Conservation (phyloP, 30 jellyfish, hydroid and myxozoan species). For the Phacellophora camtschatica region DNA sequence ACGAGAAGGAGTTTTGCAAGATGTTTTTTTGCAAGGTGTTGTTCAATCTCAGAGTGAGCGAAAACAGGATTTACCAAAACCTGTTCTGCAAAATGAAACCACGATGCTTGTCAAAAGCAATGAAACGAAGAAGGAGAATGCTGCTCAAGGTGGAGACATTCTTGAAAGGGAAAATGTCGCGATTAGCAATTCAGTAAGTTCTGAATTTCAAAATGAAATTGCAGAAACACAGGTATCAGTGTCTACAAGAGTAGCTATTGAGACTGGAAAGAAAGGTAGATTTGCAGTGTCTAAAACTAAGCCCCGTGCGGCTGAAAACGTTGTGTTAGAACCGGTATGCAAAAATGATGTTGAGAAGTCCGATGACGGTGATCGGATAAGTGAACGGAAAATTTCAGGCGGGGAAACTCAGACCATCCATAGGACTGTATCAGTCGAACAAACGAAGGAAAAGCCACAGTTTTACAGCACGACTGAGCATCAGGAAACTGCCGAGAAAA, state of each 20-base stretch:
- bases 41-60: background rate
- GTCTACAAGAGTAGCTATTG: background rate
- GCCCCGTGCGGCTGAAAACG: background rate
- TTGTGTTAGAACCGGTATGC: background rate
- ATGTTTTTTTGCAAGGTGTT: background rate
- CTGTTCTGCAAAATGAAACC: background rate
- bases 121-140: background rate
- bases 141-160: background rate
- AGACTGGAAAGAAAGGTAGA: background rate
- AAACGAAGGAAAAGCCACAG: too few species aligned
- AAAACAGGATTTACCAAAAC: background rate
- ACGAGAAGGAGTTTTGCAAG: background rate
- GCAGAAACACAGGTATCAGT: background rate
- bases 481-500: too few species aligned
- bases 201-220: background rate
- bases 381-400: background rate
- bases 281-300: conserved; percentile 23
- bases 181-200: background rate
- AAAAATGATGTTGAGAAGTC: background rate
- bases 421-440: too few species aligned
- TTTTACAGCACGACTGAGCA: too few species aligned
- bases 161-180: background rate
- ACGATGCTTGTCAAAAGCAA: background rate
- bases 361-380: background rate
- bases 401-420: background rate